A percentile compares a stretch with the other conserved stretches of the same genome.
Evolutionary conservation across 2,797 vertebrate species (phyloP).

Genomic region (Gymnopithys bicolor): DNA sequence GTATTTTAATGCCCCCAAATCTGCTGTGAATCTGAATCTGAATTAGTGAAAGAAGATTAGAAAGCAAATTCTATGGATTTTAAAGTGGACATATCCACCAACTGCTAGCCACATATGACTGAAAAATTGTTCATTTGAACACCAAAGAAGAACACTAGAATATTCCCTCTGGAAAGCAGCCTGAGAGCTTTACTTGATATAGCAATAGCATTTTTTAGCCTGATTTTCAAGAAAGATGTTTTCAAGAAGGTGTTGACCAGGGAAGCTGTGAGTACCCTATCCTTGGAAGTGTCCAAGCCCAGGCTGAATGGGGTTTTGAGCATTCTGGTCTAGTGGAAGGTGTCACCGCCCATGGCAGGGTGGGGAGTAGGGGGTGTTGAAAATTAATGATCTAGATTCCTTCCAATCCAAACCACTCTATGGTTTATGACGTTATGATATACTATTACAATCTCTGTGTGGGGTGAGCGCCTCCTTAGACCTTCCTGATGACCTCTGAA

Average conservation of each 20-base stretch:
- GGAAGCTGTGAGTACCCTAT: not conserved
- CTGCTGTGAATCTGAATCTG: not conserved
- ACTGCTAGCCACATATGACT: not conserved
- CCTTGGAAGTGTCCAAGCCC: not conserved
- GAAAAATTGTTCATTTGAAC: not conserved
- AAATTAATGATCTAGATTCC: not conserved
- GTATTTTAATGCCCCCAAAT: not conserved
- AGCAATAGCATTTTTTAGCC: not conserved
- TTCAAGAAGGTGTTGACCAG: not conserved
- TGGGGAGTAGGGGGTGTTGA: not conserved
- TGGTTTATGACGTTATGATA: not conserved
- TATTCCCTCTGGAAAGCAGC: not conserved
- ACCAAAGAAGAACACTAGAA: not conserved
- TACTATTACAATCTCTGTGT: not conserved
- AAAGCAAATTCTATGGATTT: not conserved
- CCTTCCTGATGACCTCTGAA: not conserved
- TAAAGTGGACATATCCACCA: not conserved
- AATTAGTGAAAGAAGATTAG: not conserved
- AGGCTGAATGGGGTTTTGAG: not conserved
- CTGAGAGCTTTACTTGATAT: not conserved
- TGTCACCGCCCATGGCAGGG: accelerated
- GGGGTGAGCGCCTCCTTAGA: not conserved
- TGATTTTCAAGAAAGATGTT: not conserved
- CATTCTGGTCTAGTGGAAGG: not conserved
- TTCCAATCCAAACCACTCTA: accelerated